Evolutionary conservation across 92 coral and sea anemone genomes (phyloP), one percentile per base, ranked within the genome.

Genomic region (Epizoanthus scotinus): DNA sequence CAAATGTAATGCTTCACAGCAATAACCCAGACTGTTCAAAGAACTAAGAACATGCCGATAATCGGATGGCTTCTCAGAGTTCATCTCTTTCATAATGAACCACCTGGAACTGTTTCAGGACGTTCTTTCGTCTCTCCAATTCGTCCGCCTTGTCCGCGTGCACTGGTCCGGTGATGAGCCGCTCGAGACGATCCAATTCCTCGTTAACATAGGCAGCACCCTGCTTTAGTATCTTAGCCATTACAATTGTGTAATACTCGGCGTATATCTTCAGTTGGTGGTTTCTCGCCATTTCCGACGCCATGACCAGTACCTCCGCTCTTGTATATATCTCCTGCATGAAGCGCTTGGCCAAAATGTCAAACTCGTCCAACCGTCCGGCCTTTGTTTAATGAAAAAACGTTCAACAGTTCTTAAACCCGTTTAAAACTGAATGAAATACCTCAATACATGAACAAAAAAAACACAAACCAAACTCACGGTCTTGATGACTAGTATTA

Each of bases 71-170:
- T 9, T 47, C 15, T 79, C 88, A 96, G 38, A 96, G 88, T 71
- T 96, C 99, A 82, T 96, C 99, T 87, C 87, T 89, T 78, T 92
- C 93, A 28, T 86, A 87, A 89, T 93, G 98, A 71, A 89, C 54
- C 21, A 85, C 90, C 69, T 92, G 92, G 77, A 96, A 96, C 71
- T 96, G 98, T 52, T 86, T 85, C 50, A 96, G 87, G 67, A 96
- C 91, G 62, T 96, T 96, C 89, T 85, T 93, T 10, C 94, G 91
- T 71, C 86, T 93, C 72, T 89, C 96, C 26, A 96, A 83, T 81
- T 93, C 99, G 77, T 96, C 99, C 4, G 90, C 92, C 69, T 96
- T 96, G 78, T 89, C 86, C 10, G 98, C 92, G 73, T 93, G 98
- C n/a, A 96, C 52, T 20, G 94, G 92, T n/a, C 94, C 99, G 18